Percentiles rank a stretch among this genome's conserved stretches.
These are phyloP conservation scores for Aphidius ervi DNA, from an alignment of 1,140 invertebrate species.

Conservation along the genomic window DNA sequence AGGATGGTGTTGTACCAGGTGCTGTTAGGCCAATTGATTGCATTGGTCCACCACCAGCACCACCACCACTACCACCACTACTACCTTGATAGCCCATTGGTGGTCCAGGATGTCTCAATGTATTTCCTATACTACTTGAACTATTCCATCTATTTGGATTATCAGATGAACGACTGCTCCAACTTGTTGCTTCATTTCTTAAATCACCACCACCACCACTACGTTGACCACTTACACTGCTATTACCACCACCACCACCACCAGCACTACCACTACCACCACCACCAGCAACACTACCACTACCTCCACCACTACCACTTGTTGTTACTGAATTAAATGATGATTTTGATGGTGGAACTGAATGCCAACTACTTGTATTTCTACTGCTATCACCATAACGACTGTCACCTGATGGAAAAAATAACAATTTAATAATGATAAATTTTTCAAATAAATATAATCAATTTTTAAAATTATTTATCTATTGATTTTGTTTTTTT, in stretches of 20 bases:
- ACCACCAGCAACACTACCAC: conserved; percentile 24
- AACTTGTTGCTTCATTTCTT: conserved; percentile 44
- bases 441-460: conserved; percentile 8
- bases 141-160: conserved; percentile 50
- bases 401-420: conserved; percentile 38
- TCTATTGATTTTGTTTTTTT: too few relatives aligned
- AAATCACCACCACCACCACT: conserved; percentile 32
- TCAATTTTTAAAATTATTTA: neutral
- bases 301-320: conserved; percentile 18
- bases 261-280: neutral
- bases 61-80: too few relatives aligned
- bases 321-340: conserved; percentile 49
- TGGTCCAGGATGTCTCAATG: conserved; percentile 46
- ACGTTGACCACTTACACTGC: conserved; percentile 39
- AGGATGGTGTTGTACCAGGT: conserved; percentile 43
- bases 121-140: conserved; percentile 46
- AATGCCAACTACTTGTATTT: conserved; percentile 47
- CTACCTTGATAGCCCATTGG: conserved; percentile 41
- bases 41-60: conserved; percentile 35
- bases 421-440: too few relatives aligned
- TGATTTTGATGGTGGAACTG: conserved; percentile 46
- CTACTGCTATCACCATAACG: conserved; percentile 49
- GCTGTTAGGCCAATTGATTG: conserved; percentile 44
- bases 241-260: neutral
- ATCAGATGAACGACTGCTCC: conserved; percentile 48